Base-by-base conservation (phyloP, 2,797 vertebrate genomes). In the Urophycis tenuis region DNA sequence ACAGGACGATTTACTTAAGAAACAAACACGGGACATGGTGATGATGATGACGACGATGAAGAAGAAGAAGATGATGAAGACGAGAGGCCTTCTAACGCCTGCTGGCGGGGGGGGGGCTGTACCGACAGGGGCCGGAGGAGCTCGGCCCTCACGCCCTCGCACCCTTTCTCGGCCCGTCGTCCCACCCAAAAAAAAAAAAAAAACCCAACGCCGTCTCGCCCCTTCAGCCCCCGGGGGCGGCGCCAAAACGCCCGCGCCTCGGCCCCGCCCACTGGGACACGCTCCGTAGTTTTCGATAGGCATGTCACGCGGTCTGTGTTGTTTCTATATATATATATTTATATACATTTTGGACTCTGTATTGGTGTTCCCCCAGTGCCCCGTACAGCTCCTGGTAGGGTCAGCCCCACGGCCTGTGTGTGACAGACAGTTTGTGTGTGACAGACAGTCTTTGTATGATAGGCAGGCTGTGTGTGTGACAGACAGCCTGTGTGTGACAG, bases 251-350 rank as follows among this genome's bases (percentile, higher is more conserved):
- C 19, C 45, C 45, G 45, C 45, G 17, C 22, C 45, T 7, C 4
- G 7, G n/a, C 15, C 41, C 5, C 41, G 2, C 22, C n/a, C 39
- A 7, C 5, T n/a, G 6, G 22, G 12, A 79, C 79, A 78, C 9
- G 84, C 84, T 81, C 83, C 39, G 83, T 84, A 79, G 53, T 25
- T 60, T 88, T 75, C 77, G 76, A 9, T 74, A 75, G 84, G 82
- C 85, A 71, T 79, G 79, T 82, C 78, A 73, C 25, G 25, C n/a
- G 53, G 53, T 60, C 25, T 60, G 53, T 60, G 53, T 60, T 25
- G n/a, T 60, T 60, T 60, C 22, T 60, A 60, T 60, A 60, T 60
- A 60, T 60, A 60, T 60, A n/a, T n/a, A 60, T 60, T 25, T 60
- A 60, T 60, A n/a, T 60, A 41, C 14, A 41, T 41, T 41, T 60